These are phyloP conservation scores for Chiloscyllium plagiosum DNA, from an alignment of 2,113 vertebrate species.

Conservation along the genomic window DNA sequence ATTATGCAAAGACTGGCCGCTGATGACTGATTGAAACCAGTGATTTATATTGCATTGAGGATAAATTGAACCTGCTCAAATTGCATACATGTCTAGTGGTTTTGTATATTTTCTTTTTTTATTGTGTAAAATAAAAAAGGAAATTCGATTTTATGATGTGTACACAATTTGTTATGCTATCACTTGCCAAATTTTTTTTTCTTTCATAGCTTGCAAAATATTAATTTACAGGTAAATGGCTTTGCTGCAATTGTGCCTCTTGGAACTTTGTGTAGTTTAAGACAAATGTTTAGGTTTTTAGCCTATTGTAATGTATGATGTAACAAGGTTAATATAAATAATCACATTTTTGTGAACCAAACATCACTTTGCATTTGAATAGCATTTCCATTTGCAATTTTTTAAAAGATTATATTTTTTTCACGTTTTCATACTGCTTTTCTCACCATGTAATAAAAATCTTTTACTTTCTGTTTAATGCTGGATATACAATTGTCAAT, in stretches of 20 bases:
- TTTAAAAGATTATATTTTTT: slow-evolving; percentile 37
- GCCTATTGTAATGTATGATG: slow-evolving; percentile 35
- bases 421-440: slow-evolving; percentile 33
- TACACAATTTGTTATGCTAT: slow-evolving; percentile 34
- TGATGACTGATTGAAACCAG: slow-evolving; percentile 38
- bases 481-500: slow-evolving; percentile 31
- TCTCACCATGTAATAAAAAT: slow-evolving; percentile 24
- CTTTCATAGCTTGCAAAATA: slow-evolving; percentile 31
- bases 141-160: slow-evolving; percentile 36
- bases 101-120: slow-evolving; percentile 44
- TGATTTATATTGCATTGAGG: slow-evolving; percentile 43
- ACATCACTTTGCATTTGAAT: slow-evolving; percentile 32
- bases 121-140: slow-evolving; percentile 35
- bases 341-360: slow-evolving; percentile 30
- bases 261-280: slow-evolving; percentile 34
- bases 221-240: slow-evolving; percentile 27
- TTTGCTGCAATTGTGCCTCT: slow-evolving; percentile 31
- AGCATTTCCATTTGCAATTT: slow-evolving; percentile 35
- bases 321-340: slow-evolving; percentile 33
- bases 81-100: slow-evolving; percentile 39
- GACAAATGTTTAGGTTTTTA: slow-evolving; percentile 34
- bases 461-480: slow-evolving; percentile 36
- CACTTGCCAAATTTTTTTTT: slow-evolving; percentile 30
- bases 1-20: background rate
- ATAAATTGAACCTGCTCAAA: slow-evolving; percentile 28